phyloP scores from a whole-genome alignment of 2,113 vertebrate genomes.

The Seriola rivoliana region DNA sequence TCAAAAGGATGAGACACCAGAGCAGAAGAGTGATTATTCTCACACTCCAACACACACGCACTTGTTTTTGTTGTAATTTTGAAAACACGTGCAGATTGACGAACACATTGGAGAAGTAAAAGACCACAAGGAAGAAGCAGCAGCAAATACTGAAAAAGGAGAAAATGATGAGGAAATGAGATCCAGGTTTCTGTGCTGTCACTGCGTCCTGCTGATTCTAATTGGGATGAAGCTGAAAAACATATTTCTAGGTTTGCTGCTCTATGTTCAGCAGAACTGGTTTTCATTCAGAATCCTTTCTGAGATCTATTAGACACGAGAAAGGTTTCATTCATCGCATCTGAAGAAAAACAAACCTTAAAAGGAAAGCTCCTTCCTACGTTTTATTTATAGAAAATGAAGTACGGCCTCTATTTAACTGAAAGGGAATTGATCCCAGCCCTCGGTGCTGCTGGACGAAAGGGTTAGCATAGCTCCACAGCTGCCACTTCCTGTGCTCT shows the following conservation, averaged over 20 bases:
- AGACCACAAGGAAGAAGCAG: no score
- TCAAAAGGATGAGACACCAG: conserved; percentile 6
- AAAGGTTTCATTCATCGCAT: background rate
- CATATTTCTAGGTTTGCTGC: background rate
- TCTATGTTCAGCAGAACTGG: background rate
- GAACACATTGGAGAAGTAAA: conserved; percentile 1
- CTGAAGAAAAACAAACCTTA: background rate
- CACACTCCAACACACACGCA: no score
- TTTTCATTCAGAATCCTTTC: background rate
- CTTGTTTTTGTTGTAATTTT: no score
- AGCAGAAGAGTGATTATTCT: background rate
- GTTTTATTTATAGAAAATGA: conserved; percentile 2
- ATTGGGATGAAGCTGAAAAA: background rate
- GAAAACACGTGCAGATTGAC: background rate
- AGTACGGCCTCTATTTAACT: background rate
- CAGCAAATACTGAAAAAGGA: background rate
- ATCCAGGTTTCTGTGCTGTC: no score
- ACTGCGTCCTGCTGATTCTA: background rate
- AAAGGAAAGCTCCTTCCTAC: background rate
- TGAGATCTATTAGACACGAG: background rate
- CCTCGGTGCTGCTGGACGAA: conserved; percentile 24
- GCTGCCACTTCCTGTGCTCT: conserved; percentile 74
- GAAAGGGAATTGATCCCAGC: conserved; percentile 25
- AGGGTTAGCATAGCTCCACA: conserved; percentile 53
- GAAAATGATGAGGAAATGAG: background rate